Conservation (phyloP, 2,888 invertebrate genomes). For the Rambutsinella grinnellia region DNA sequence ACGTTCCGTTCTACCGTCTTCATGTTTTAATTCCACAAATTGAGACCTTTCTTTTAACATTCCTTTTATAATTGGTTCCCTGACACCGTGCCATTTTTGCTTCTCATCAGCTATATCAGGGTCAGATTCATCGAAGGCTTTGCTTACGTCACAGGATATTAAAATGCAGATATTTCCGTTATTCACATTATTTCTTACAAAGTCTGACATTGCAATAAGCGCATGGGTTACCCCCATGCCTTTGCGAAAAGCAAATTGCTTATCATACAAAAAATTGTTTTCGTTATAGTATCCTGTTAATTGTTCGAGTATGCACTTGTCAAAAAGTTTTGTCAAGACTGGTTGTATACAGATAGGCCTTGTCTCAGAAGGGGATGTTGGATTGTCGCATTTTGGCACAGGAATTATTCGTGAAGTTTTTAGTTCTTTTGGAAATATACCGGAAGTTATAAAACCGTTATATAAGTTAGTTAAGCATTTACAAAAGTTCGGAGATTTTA, state of each 20-base stretch:
- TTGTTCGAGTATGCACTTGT: conserved; percentile 13
- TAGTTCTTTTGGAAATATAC: not conserved
- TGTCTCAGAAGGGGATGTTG: not conserved
- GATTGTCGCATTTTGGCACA: conserved; percentile 6
- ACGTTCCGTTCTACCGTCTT: not conserved
- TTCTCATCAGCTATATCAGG: conserved; percentile 24
- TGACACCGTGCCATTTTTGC: conserved; percentile 42
- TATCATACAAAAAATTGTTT: conserved; percentile 14
- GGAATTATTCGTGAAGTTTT: not conserved
- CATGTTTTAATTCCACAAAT: conserved; percentile 4
- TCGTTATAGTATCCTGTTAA: not conserved
- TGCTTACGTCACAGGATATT: conserved; percentile 28
- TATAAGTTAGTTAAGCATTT: not conserved
- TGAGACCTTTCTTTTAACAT: conserved; percentile 22
- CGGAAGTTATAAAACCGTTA: not conserved
- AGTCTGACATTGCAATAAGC: conserved; percentile 27
- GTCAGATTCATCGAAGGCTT: conserved; percentile 36
- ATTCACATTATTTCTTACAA: conserved; percentile 18
- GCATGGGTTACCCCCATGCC: conserved; percentile 21
- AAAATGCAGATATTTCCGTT: conserved; percentile 34
- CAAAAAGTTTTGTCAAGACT: conserved; percentile 1
- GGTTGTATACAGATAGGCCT: conserved; percentile 23
- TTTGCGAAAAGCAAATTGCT: conserved; percentile 34
- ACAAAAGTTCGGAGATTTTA: not conserved
- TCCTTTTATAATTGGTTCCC: conserved; percentile 15